Base-by-base conservation (phyloP, 2,113 vertebrate species). In the Chaenogobius annularis region DNA sequence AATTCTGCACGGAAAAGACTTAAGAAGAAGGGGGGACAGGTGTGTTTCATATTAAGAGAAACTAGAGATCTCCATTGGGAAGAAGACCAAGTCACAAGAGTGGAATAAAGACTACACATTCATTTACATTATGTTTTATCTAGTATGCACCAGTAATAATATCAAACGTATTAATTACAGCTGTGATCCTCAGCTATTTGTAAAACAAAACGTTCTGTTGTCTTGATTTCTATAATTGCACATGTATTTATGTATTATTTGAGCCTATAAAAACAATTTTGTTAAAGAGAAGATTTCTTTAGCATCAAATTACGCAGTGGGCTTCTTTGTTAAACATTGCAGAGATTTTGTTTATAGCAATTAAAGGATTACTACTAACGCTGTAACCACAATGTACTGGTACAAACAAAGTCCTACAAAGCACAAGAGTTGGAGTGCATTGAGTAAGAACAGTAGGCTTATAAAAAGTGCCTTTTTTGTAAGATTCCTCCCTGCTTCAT, bases 401-500 rank as follows among this genome's bases (percentile, higher is more conserved):
- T n/a, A 37, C 52, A 58, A 69, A 73, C 43, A 50, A 31, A 31
- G 26, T 31, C 26, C 26, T 31, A 31, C 26, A 31, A 69, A 47
- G 44, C 66, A 59, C 73, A 54, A 46, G 65, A 77, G 82, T 81
- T 43, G 66, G 78, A 77, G 65, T 73, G 55, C 37, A 76, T 1
- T 31, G 26, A 31, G 72, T 70, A 81, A 56, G 48, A 54, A 69
- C 35, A 71, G 67, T 78, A 72, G 85, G 79, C 85, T 84, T 88
- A 35, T 35, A 35, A 79, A 84, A 84, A 80, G 81, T 82, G 87
- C 80, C 80, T 83, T 84, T 73, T 64, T 35, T 75, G 67, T 77
- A 74, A 26, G 81, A 88, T 87, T 90, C 85, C 78, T 85, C 73
- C 62, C 64, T 64, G 74, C 72, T 56, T 65, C 68, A 75, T 83